phyloP scores from a whole-genome alignment of 1,140 invertebrate species.

The Cyphomyrmex costatus region DNA sequence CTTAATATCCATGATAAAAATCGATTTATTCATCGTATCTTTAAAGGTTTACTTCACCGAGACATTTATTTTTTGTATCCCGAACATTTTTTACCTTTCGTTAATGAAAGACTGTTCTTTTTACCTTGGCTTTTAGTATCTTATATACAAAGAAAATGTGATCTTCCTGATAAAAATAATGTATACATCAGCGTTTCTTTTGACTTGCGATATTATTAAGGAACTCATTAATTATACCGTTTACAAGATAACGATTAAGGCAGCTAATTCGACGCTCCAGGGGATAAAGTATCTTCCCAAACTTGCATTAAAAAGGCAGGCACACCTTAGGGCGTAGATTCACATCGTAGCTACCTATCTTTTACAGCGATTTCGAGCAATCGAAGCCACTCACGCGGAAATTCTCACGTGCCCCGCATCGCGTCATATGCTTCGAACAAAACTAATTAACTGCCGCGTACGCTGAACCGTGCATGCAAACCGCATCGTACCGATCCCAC shows the following conservation, averaged over 20 bases:
- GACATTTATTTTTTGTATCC: constrained; percentile 9
- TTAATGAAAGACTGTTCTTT: constrained; percentile 3
- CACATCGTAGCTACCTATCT: neutral
- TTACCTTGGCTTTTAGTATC: constrained; percentile 16
- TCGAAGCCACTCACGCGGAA: constrained; percentile 11
- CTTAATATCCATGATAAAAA: neutral
- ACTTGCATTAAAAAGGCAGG: constrained; percentile 11
- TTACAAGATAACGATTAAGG: constrained; percentile 37
- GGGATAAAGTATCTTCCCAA: neutral
- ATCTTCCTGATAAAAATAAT: constrained; percentile 8
- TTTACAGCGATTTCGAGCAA: constrained; percentile 8
- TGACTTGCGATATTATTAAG: constrained; percentile 43
- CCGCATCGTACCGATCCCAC: constrained; percentile 51
- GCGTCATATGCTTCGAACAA: constrained; percentile 11
- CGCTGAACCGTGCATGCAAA: neutral
- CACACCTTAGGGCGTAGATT: neutral
- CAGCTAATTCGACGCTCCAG: constrained; percentile 5
- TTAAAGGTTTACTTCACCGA: neutral
- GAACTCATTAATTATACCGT: constrained; percentile 52
- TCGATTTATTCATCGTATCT: neutral
- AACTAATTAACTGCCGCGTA: constrained; percentile 36
- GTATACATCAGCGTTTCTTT: constrained; percentile 29
- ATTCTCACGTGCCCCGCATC: constrained; percentile 40
- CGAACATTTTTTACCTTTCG: neutral
- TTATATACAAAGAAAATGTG: constrained; percentile 18